phyloP scores from a whole-genome alignment of 2,797 vertebrate genomes.

The Microtus obscurus region DNA sequence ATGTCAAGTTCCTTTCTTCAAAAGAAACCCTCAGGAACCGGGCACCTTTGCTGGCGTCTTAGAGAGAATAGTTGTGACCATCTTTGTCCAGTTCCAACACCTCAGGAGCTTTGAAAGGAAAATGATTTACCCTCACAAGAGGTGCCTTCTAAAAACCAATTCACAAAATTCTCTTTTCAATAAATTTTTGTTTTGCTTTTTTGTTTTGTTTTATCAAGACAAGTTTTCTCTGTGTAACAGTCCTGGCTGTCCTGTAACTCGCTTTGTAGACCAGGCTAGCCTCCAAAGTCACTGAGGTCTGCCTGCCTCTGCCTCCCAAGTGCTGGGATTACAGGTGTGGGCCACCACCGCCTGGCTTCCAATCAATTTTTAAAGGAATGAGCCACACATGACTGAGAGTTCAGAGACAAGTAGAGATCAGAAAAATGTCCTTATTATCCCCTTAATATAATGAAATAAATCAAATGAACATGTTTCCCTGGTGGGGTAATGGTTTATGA shows the following conservation, averaged over 20 bases:
- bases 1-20: background rate
- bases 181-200: background rate
- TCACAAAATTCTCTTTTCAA: conserved; percentile 49
- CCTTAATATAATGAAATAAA: conserved; percentile 54
- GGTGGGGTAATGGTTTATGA: background rate
- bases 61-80: background rate
- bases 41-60: background rate
- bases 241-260: no score
- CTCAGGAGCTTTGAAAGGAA: background rate
- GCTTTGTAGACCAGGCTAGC: no score
- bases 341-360: background rate
- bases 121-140: background rate
- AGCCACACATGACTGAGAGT: background rate
- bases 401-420: background rate
- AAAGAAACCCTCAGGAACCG: background rate
- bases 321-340: no score
- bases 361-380: conserved; percentile 14
- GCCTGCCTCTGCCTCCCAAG: no score
- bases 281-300: no score
- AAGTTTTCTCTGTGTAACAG: no score
- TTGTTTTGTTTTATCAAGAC: no score
- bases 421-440: background rate
- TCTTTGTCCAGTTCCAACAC: background rate
- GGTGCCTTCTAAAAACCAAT: conserved; percentile 22
- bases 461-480: conserved; percentile 50